Evolutionary conservation across 2,797 vertebrate genomes (phyloP), one percentile per base, ranked within the genome.

Genomic region (Acipenser oxyrinchus): DNA sequence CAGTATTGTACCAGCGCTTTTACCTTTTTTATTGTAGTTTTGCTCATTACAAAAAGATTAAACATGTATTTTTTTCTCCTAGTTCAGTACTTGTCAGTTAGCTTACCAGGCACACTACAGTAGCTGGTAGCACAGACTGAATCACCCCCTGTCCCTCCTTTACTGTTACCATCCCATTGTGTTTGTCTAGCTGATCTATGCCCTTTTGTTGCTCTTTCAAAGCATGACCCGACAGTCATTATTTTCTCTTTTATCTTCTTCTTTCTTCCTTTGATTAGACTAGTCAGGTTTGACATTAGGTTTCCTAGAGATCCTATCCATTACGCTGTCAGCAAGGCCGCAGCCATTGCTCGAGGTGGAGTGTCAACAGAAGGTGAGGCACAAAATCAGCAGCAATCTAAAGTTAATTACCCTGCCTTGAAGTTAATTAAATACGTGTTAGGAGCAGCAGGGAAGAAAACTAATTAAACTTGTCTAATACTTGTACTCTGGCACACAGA

Each of bases 361-460:
- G 80, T 87, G 88, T 91, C 90, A 89, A 84, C 89, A 90, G 88
- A 92, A 93, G 89, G 91, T 92, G 89, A 87, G 86, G 80, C 76
- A 77, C 86, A 85, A 85, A 90, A 86, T 88, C 88, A 88, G 82
- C 81, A 73, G 66, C 83, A 81, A 89, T 91, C 88, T 89, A 83
- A 88, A 88, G 87, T 87, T 93, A 92, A 93, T 93, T 91, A 90
- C 82, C 82, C 88, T 89, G 86, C 89, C 87, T 90, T 78, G 83
- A 86, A 89, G 89, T 93, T 93, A 93, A 93, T 93, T 93, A 92
- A 91, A 91, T 87, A 84, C 90, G 88, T 84, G 90, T 92, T 91
- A 90, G 87, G 83, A 91, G 84, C 91, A 89, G 88, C 87, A 72
- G 89, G 88, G 86, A 89, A 89, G 89, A 69, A 88, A 84, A 87